These are phyloP conservation scores for sheep (Ovis aries) DNA, from an alignment of 2,113 vertebrate genomes.

Conservation along the genomic window DNA sequence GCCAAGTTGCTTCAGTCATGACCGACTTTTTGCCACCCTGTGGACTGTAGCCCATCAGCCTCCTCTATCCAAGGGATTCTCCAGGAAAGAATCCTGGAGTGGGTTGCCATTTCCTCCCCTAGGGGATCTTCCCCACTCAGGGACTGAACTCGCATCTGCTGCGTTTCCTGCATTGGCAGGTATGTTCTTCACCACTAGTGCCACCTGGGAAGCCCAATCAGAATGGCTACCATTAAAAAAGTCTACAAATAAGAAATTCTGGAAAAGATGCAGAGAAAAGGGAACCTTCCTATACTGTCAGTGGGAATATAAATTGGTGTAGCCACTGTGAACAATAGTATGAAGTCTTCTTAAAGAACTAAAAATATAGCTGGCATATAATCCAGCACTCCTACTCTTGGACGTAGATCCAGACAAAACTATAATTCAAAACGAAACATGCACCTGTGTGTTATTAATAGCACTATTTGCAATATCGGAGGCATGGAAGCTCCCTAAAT, in stretches of 20 bases:
- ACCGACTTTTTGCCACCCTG: neutral
- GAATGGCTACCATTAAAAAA: neutral
- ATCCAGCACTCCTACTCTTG: neutral
- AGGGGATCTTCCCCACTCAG: neutral
- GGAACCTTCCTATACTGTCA: neutral
- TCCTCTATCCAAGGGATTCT: neutral
- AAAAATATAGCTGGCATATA: neutral
- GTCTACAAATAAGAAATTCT: neutral
- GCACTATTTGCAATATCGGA: neutral
- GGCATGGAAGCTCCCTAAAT: neutral
- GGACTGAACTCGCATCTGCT: fast-evolving
- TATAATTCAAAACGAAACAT: neutral
- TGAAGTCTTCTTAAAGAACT: neutral
- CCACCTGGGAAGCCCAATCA: neutral
- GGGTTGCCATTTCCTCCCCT: neutral
- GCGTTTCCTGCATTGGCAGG: neutral
- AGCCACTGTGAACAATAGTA: neutral
- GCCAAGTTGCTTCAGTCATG: neutral
- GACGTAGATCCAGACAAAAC: neutral
- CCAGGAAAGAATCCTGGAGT: neutral
- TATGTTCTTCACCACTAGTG: neutral
- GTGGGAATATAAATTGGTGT: neutral
- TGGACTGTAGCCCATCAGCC: neutral
- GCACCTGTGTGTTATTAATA: neutral
- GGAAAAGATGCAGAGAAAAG: neutral